Percentiles rank a stretch among this genome's conserved stretches.
Evolutionary conservation across 1,140 invertebrate species (phyloP).

Genomic region (Monochamus saltuarius): DNA sequence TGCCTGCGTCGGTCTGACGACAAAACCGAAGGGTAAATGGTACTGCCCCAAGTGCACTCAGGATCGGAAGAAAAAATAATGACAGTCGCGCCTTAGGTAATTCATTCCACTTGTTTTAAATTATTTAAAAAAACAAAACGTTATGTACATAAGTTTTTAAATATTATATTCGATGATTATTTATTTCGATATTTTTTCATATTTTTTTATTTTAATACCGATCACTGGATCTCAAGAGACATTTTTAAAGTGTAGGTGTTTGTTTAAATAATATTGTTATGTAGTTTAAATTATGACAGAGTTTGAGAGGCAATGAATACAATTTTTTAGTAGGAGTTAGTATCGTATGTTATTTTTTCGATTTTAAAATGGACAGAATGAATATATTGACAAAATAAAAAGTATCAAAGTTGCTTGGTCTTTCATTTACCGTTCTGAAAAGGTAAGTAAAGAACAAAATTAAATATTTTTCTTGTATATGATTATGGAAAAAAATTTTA

Average conservation of each 20-base stretch:
- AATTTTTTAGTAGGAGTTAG: no score
- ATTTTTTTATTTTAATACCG: neutral
- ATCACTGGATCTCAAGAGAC: conserved; percentile 5
- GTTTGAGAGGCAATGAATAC: no score
- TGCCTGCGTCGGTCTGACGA: conserved; percentile 93
- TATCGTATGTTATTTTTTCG: no score
- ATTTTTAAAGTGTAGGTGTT: conserved; percentile 2
- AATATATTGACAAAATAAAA: no score
- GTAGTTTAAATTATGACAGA: neutral
- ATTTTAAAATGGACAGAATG: no score
- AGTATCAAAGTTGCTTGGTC: no score
- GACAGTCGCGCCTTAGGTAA: neutral
- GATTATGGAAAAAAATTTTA: no score
- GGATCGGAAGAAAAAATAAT: conserved; percentile 81
- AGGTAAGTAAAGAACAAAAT: no score
- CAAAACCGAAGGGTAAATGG: conserved; percentile 99
- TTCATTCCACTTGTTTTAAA: conserved; percentile 8
- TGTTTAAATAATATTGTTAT: conserved; percentile 5
- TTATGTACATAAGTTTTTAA: neutral
- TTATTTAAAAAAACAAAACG: neutral
- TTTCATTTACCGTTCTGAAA: no score
- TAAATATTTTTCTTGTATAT: no score
- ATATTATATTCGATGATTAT: neutral
- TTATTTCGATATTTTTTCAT: conserved; percentile 2
- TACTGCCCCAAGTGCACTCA: conserved; percentile 92